These are phyloP conservation scores for Medauroidea extradentata DNA, from an alignment of 1,140 invertebrate species.

Conservation along the genomic window DNA sequence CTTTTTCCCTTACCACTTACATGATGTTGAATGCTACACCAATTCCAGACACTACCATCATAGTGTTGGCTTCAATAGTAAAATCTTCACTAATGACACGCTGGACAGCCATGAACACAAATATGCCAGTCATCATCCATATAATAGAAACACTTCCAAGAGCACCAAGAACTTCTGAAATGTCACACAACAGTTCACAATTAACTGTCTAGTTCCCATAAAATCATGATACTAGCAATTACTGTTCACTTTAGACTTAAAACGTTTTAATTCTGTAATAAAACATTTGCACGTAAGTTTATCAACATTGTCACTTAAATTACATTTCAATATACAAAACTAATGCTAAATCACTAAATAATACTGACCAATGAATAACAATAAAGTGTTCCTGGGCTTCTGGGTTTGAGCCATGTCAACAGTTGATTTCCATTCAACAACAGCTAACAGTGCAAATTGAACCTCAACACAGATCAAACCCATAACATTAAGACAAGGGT, in stretches of 20 bases:
- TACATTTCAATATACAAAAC: neutral
- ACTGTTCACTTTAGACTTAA: neutral
- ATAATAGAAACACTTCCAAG: constrained; percentile 59
- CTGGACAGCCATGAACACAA: constrained; percentile 74
- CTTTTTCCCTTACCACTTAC: constrained; percentile 50
- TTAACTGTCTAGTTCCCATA: neutral
- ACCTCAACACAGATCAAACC: too few species aligned
- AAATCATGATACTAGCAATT: neutral
- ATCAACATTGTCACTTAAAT: neutral
- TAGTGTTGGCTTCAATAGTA: constrained; percentile 74
- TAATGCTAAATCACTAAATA: neutral
- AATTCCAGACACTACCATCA: constrained; percentile 80
- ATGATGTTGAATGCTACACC: constrained; percentile 82
- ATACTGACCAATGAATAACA: neutral
- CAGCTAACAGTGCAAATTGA: too few species aligned
- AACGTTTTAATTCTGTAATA: neutral
- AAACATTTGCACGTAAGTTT: neutral
- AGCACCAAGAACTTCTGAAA: constrained; percentile 59
- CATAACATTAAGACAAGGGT: too few species aligned
- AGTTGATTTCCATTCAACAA: too few species aligned
- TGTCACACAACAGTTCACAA: neutral
- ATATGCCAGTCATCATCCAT: constrained; percentile 83
- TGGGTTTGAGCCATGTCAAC: too few species aligned
- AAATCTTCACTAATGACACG: constrained; percentile 69
- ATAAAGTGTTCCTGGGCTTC: too few species aligned